phyloP scores from a whole-genome alignment of 2,113 vertebrate genomes.

The Taxidea taxus region DNA sequence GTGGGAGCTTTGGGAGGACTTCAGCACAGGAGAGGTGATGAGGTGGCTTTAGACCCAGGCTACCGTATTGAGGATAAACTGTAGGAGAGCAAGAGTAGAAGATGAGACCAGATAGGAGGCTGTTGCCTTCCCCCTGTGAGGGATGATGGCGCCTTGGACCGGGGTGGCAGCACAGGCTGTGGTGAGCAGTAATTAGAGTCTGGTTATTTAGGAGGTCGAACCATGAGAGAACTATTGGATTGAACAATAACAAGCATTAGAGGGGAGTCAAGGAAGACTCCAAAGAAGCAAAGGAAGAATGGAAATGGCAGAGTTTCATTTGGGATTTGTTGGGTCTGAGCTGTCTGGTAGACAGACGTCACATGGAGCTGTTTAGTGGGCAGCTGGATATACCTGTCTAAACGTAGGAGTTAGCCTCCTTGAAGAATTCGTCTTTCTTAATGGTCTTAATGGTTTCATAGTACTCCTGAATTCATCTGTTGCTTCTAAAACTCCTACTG shows the following conservation, averaged over 20 bases:
- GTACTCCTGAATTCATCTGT: background rate
- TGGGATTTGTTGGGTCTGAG: background rate
- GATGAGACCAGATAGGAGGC: background rate
- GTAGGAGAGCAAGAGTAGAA: background rate
- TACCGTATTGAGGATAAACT: background rate
- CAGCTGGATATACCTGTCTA: background rate
- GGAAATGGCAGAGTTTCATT: background rate
- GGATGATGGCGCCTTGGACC: background rate
- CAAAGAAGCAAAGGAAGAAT: background rate
- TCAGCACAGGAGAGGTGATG: background rate
- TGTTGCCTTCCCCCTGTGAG: fast-evolving
- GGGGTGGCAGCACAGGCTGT: background rate
- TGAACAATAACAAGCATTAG: background rate
- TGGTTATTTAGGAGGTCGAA: background rate
- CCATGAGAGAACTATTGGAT: background rate
- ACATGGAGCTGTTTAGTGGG: background rate
- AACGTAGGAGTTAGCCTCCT: background rate
- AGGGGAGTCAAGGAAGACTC: background rate
- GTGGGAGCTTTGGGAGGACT: background rate
- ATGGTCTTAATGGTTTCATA: background rate
- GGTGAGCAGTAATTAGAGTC: background rate
- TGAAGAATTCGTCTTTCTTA: background rate
- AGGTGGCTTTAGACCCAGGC: background rate
- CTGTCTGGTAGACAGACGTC: background rate
- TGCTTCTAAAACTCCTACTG: background rate